These are phyloP conservation scores for Caerostris extrusa DNA, from an alignment of 1,140 invertebrate genomes.

Conservation along the genomic window DNA sequence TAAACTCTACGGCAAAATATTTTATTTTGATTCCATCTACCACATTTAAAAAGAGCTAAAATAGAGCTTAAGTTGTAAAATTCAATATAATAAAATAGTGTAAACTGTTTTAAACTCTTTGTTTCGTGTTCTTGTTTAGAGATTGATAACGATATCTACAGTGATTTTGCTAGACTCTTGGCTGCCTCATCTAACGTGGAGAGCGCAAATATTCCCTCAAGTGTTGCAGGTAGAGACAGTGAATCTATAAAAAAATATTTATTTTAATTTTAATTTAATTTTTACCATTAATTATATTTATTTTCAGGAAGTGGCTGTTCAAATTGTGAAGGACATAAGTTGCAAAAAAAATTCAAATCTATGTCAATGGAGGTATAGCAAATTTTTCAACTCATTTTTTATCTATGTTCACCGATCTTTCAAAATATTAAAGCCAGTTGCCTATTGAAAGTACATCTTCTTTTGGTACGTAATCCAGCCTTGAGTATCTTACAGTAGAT, in stretches of 20 bases:
- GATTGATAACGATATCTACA: conserved; percentile 44
- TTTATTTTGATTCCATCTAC: no score
- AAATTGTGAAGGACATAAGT: conserved; percentile 17
- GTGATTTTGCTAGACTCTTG: conserved; percentile 43
- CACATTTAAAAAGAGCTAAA: no score
- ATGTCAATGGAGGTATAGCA: neutral
- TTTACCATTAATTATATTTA: neutral
- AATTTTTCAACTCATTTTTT: no score
- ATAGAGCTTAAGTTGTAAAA: no score
- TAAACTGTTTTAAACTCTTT: neutral
- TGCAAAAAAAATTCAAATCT: conserved; percentile 24
- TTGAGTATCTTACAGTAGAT: no score
- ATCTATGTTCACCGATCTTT: no score
- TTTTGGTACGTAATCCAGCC: no score
- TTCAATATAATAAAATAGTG: no score
- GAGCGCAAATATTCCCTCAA: conserved; percentile 47
- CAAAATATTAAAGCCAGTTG: no score
- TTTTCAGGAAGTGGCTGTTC: neutral
- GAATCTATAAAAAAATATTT: neutral
- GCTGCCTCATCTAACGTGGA: conserved; percentile 24
- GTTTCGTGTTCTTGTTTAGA: neutral
- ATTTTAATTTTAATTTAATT: neutral
- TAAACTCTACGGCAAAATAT: no score
- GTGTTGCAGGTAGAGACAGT: neutral
- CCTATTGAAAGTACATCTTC: no score